Base-by-base conservation (phyloP, 2,888 invertebrate genomes). In the Apamea sordens region DNA sequence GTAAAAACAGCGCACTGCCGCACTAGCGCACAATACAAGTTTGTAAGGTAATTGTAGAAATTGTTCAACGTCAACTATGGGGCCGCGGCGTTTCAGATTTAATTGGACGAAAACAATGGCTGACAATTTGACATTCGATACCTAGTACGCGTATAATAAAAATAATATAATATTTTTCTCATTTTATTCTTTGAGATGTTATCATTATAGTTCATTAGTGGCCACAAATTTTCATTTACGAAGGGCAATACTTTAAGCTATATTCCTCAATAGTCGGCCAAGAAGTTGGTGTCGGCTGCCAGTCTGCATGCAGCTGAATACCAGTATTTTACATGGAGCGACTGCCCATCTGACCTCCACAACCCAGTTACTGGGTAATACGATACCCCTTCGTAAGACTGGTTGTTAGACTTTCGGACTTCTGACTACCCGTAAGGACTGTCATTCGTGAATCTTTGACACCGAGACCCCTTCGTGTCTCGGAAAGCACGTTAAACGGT, bases 61-160 rank as follows among this genome's bases (percentile, higher is more conserved):
- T 76, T 61, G 71, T 74, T 77, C 72, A 69, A 65, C 44, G 68
- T 64, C 79, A 70, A 79, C 77, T 79, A 75, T 64, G 44, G 56
- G 15, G 6, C 50, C 10, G 15, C n/a, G 2, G 59, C 18, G 21
- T 69, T 77, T 67, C 47, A 56, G 41, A 67, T 73, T 68, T 77
- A 84, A 76, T 85, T 76, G 64, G 47, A 76, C 59, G 36, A 36
- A 73, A 50, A 67, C 32, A 82, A 77, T 24, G 50, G 8, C 32
- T 44, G 24, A n/a, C 36, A 50, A 36, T 32, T 15, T 50, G 80
- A 50, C 53, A 76, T 41, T 69, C 32, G 71, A 73, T 67, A 67
- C 8, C n/a, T 21, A 11, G 11, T 59, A 73, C n/a, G 11, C 1
- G 11, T 59, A 70, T 47, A n/a, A n/a, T n/a, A n/a, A n/a, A n/a